Evolutionary conservation across 2,113 vertebrate species (phyloP), one percentile per base, ranked within the genome.

Genomic region (Oryzias melastigma): DNA sequence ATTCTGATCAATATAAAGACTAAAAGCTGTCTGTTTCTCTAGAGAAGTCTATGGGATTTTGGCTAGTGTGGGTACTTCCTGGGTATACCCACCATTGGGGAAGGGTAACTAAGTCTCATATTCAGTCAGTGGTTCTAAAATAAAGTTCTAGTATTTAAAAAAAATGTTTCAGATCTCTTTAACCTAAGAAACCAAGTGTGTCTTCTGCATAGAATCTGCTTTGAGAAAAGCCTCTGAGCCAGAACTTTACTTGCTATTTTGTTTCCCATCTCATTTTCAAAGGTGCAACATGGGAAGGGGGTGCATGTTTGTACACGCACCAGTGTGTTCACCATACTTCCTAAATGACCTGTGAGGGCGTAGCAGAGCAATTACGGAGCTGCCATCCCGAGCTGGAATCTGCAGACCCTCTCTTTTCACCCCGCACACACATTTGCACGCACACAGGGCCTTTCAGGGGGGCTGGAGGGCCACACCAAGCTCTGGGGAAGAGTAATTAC

Each of bases 401-500:
- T 84, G 69, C 73, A 78, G 67, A 62, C 59, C 73, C 66, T 78
- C 62, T 78, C 46, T 72, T 75, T 74, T 79, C 62, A 65, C 60
- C 12, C 65, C 42, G 41, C 57, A 40, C 25, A 55, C 55, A 59
- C 49, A 49, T 58, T 58, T 62, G 42, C 55, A 60, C 58, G 59
- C 68, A 73, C 60, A 72, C 51, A 65, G 58, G 51, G 73, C 62
- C 46, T 75, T 46, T 76, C 72, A 64, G 82, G 84, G n/a, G 67
- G 71, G 65, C 71, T 65, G 13, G 40, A 78, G 75, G 62, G 18
- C 73, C 80, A 80, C 69, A 73, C 80, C 78, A 80, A 77, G 83
- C 73, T 62, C 77, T 75, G 72, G 59, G 22, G 77, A 84, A 80
- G 75, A 61, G 45, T 90, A 91, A 92, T 92, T 91, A 91, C 78